Evolutionary conservation across 2,888 invertebrate genomes (phyloP).

Genomic region (Nomada fucata): DNA sequence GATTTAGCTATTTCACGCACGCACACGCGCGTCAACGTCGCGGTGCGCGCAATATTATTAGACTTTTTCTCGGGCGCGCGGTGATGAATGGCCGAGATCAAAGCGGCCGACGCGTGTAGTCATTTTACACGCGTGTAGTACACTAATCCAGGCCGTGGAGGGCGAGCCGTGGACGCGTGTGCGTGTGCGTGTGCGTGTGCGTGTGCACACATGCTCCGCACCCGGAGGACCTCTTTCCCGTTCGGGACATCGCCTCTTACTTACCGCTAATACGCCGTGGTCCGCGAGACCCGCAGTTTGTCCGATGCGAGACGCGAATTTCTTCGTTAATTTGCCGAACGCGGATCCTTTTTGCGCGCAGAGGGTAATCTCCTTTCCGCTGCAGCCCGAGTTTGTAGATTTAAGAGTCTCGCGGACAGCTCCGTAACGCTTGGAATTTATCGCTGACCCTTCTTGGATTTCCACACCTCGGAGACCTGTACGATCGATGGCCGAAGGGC

Average conservation of each 20-base stretch:
- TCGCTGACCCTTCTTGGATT: constrained; percentile 44
- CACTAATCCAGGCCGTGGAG: constrained; percentile 75
- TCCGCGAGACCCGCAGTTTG: background rate
- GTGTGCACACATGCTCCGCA: constrained; percentile 40
- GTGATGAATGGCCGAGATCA: constrained; percentile 83
- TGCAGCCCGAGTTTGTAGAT: background rate
- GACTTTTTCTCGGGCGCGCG: constrained; percentile 79
- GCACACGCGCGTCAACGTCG: constrained; percentile 43
- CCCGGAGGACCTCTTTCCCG: constrained; percentile 23
- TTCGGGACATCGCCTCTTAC: constrained; percentile 28
- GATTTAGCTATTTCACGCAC: constrained; percentile 49
- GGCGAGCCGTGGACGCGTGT: constrained; percentile 1
- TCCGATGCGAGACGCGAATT: background rate
- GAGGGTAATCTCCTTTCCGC: background rate
- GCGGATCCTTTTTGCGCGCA: background rate
- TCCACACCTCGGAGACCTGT: background rate
- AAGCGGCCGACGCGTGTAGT: constrained; percentile 80
- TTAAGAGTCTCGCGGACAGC: background rate
- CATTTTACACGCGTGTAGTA: constrained; percentile 84
- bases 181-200: constrained; percentile 12
- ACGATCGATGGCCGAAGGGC: constrained; percentile 3
- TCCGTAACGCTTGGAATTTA: constrained; percentile 26
- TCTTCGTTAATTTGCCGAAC: background rate
- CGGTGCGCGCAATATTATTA: constrained; percentile 78
- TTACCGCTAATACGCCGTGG: constrained; percentile 28